Evolutionary conservation across 2,888 invertebrate species (phyloP), one percentile per base, ranked within the genome.

Genomic region (Drosophila mimica): DNA sequence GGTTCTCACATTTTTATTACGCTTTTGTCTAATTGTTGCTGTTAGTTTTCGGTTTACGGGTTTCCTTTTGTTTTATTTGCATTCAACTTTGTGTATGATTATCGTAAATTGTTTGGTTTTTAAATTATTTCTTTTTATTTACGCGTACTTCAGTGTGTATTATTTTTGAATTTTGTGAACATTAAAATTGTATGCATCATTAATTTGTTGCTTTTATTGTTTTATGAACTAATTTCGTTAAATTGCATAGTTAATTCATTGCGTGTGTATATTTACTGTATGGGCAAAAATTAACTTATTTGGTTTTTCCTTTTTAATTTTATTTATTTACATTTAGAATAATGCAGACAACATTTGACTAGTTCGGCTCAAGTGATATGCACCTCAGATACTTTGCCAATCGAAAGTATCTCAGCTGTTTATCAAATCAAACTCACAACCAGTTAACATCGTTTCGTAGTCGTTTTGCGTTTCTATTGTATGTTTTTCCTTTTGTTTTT

Each of bases 311-410:
- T 20, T 52, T 58, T 49, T 67, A 28, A 56, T 30, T 40, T 70
- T 49, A 68, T 64, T 81, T 83, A 83, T 91, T 80, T 90, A 84
- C 82, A 84, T 83, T 91, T 91, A 84, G 90, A 91, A 89, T 91
- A 89, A 90, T 90, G 83, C 81, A 71, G 84, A 89, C 91, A 91
- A 91, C 82, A 88, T 82, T 83, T 51, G 75, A 81, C 81, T 81
- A 81, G 82, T 82, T 70, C 79, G 79, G 81, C 71, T 79, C 73
- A 66, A 76, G 40, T 73, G 87, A 77, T 76, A 73, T 71, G 64
- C 83, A 79, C 56, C 79, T 64, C 57, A 82, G 78, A 80, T 66
- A 76, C 79, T 74, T 66, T 65, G 30, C 52, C 28, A 49, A 15
- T 63, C 51, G 64, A 59, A 49, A 69, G 71, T 65, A 72, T 64